Conservation (phyloP, 2,113 vertebrate genomes). For the Ovis aries region DNA sequence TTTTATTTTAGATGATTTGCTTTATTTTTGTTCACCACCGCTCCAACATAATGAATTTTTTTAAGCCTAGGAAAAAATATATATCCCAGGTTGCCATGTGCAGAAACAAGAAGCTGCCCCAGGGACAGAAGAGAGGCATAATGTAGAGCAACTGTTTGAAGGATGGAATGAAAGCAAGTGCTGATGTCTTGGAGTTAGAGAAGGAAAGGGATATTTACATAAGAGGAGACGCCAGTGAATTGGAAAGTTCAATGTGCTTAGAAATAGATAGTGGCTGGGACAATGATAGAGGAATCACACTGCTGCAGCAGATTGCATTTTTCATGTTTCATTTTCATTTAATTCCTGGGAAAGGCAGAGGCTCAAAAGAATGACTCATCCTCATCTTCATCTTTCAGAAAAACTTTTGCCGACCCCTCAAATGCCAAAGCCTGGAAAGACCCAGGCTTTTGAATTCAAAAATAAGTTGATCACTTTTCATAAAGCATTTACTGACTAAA, state of each 20-base stretch:
- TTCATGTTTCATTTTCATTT: slow-evolving; percentile 62
- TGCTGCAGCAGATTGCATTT: slow-evolving; percentile 59
- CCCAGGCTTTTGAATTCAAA: not conserved
- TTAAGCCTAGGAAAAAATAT: not conserved
- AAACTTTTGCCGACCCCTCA: not conserved
- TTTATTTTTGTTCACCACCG: slow-evolving; percentile 26
- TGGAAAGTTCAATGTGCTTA: slow-evolving; percentile 51
- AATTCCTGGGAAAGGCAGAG: slow-evolving; percentile 49
- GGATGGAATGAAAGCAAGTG: slow-evolving; percentile 61
- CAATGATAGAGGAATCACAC: slow-evolving; percentile 36
- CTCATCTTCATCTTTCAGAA: not conserved
- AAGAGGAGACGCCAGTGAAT: slow-evolving; percentile 36
- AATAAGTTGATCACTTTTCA: not conserved
- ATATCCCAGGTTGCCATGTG: not conserved
- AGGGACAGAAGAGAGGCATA: slow-evolving; percentile 37
- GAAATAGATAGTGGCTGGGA: slow-evolving; percentile 57
- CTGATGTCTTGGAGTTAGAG: slow-evolving; percentile 62
- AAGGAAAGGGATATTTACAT: slow-evolving; percentile 71
- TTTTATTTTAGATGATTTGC: not conserved
- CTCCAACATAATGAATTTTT: not conserved
- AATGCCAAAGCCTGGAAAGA: not conserved
- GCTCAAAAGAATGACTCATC: slow-evolving; percentile 39
- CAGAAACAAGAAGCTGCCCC: not conserved
- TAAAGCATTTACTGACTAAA: not conserved
- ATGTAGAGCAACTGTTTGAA: slow-evolving; percentile 66